phyloP scores from a whole-genome alignment of 2,113 vertebrate species.

The Bubo bubo region DNA sequence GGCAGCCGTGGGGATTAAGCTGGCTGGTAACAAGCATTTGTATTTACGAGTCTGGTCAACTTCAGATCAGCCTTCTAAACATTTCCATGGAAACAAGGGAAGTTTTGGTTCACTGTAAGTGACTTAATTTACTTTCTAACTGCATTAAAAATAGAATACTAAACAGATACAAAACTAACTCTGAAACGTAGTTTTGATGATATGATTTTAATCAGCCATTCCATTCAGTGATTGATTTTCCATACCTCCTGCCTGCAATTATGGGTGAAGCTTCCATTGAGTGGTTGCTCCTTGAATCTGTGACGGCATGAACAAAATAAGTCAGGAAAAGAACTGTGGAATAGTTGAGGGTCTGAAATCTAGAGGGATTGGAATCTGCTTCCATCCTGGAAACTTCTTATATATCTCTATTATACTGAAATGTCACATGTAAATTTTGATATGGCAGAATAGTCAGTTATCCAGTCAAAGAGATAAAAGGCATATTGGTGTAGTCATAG shows the following conservation, averaged over 20 bases:
- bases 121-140: constrained; percentile 70
- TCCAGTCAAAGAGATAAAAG: background rate
- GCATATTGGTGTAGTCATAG: background rate
- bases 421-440: background rate
- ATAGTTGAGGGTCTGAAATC: background rate
- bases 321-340: background rate
- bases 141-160: constrained; percentile 29
- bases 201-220: constrained; percentile 26
- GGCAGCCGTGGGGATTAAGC: constrained; percentile 71
- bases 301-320: background rate
- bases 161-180: background rate
- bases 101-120: constrained; percentile 89
- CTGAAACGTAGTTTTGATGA: constrained; percentile 21
- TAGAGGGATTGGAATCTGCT: background rate
- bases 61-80: constrained; percentile 62
- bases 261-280: background rate
- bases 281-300: background rate
- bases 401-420: background rate
- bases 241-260: background rate
- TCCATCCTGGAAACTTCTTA: background rate
- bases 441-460: background rate
- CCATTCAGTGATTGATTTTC: constrained; percentile 29
- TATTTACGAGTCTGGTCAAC: constrained; percentile 63
- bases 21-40: constrained; percentile 65
- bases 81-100: constrained; percentile 85